phyloP scores from a whole-genome alignment of 2,797 vertebrate species.

The Chiroxiphia lanceolata region DNA sequence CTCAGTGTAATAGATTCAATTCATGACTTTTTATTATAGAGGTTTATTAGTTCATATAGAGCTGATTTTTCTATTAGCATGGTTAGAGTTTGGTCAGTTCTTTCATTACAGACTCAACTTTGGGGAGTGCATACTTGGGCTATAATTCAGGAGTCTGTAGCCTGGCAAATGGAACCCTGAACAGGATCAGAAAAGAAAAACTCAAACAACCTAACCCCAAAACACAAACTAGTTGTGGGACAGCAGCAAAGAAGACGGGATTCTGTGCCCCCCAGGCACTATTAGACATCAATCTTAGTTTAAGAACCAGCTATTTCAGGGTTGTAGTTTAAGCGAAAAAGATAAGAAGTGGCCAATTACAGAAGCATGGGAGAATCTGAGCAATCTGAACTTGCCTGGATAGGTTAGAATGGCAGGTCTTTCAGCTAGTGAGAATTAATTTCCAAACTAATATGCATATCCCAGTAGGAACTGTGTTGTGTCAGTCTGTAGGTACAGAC shows the following conservation, averaged over 20 bases:
- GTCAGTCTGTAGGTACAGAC: neutral
- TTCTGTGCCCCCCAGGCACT: neutral
- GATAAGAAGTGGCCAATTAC: neutral
- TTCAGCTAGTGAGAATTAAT: neutral
- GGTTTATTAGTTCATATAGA: neutral
- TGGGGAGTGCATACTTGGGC: neutral
- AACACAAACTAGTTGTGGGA: neutral
- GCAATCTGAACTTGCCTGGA: neutral
- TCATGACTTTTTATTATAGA: neutral
- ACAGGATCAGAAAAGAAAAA: neutral
- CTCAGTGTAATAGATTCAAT: slow-evolving; percentile 3
- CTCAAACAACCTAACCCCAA: neutral
- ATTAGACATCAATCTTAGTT: neutral
- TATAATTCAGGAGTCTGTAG: neutral
- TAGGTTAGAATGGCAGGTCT: neutral
- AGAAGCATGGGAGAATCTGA: neutral
- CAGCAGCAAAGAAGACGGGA: neutral
- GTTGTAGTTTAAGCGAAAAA: neutral
- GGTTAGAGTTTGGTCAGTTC: neutral
- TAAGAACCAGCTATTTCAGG: neutral
- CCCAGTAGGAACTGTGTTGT: neutral
- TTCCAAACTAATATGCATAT: neutral
- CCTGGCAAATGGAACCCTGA: neutral
- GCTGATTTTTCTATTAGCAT: neutral
- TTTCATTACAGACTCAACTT: neutral